Conservation (phyloP, 2,797 vertebrate species). For the Anomalospiza imberbis region DNA sequence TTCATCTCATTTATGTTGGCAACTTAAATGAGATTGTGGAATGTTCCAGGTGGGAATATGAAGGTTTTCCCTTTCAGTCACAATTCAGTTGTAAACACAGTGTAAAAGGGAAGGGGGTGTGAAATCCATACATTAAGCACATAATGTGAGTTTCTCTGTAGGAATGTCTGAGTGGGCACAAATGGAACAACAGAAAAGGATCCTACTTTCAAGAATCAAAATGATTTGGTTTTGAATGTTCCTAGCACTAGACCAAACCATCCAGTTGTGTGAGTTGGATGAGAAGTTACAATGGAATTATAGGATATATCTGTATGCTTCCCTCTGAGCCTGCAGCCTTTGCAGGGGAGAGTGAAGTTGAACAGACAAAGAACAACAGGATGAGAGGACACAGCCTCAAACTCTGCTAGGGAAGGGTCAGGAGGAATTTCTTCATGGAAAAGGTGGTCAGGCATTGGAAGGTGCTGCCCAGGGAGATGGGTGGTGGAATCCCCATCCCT, state of each 20-base stretch:
- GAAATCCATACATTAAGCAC: neutral
- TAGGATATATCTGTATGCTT: accelerated
- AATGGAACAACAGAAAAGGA: neutral
- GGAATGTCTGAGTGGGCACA: neutral
- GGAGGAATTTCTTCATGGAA: neutral
- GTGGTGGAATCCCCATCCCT: neutral
- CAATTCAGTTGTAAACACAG: neutral
- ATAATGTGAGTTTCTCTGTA: neutral
- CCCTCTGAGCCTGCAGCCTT: neutral
- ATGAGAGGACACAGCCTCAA: neutral
- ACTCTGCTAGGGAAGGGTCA: neutral
- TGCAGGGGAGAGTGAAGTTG: neutral
- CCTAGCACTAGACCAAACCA: neutral
- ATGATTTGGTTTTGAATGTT: neutral
- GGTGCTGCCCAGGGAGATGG: neutral
- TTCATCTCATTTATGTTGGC: neutral
- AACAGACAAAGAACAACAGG: neutral
- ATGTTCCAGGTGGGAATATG: neutral
- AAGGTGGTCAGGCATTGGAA: neutral
- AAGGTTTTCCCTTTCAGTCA: neutral
- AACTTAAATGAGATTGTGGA: neutral
- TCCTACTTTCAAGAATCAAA: neutral
- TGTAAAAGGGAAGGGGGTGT: neutral
- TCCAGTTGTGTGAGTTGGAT: neutral
- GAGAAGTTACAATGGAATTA: neutral